These are phyloP conservation scores for Amphiprion ocellaris DNA, from an alignment of 2,113 vertebrate species.

Conservation along the genomic window DNA sequence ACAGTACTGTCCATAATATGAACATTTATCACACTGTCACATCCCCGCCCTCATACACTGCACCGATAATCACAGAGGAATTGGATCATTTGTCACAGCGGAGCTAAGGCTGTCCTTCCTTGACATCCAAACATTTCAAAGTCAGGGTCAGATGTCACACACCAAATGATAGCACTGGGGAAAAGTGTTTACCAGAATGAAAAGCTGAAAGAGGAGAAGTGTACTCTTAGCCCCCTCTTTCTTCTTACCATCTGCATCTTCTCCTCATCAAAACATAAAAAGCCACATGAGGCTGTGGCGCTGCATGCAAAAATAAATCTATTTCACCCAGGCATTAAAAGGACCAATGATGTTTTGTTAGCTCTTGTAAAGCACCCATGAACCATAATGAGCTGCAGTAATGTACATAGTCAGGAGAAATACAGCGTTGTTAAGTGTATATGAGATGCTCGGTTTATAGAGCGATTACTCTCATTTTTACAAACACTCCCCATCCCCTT, in stretches of 20 bases:
- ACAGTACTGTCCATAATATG: constrained; percentile 7
- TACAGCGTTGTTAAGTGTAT: not conserved
- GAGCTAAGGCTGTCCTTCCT: constrained; percentile 27
- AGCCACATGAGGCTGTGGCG: not conserved
- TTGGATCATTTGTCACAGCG: constrained; percentile 34
- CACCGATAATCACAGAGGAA: constrained; percentile 24
- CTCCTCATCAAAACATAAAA: constrained; percentile 6
- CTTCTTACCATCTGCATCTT: constrained; percentile 28
- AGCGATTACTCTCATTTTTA: constrained; percentile 14
- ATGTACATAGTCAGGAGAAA: constrained; percentile 19
- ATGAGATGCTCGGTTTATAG: constrained; percentile 21
- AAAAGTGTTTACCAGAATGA: constrained; percentile 25
- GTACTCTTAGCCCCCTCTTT: not conserved
- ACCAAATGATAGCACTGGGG: constrained; percentile 3
- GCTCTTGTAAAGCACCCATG: constrained; percentile 39
- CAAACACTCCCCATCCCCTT: not conserved
- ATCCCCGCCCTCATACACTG: constrained; percentile 7
- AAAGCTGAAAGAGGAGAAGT: not conserved
- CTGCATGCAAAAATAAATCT: constrained; percentile 1
- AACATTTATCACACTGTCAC: constrained; percentile 49
- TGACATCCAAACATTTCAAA: not conserved
- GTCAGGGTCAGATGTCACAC: not conserved
- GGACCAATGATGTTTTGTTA: not conserved
- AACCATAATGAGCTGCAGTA: constrained; percentile 36
- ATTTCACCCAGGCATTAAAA: constrained; percentile 17